A percentile compares a stretch with the other conserved stretches of the same genome.
phyloP scores from a whole-genome alignment of 2,888 invertebrate genomes.

The Thereva nobilitata region DNA sequence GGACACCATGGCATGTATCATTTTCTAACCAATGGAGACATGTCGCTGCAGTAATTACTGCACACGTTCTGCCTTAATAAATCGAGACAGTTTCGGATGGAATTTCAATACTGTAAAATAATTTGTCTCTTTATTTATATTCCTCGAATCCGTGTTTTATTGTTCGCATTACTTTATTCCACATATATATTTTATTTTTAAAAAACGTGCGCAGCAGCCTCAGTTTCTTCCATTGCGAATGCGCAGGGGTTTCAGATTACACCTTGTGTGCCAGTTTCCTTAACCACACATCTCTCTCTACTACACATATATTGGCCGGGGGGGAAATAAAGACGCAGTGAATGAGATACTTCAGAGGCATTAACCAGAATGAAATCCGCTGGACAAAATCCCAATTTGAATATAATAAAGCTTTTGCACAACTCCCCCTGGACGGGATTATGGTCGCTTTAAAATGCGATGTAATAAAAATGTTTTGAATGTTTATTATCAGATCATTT shows the following conservation, averaged over 20 bases:
- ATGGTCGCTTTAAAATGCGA: too few relatives aligned
- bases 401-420: too few relatives aligned
- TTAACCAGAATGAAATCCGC: too few relatives aligned
- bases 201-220: neutral
- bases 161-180: conserved; percentile 7
- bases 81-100: conserved; percentile 35
- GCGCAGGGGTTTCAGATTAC: conserved; percentile 14
- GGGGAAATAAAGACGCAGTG: too few relatives aligned
- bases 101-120: conserved; percentile 26
- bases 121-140: neutral
- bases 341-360: too few relatives aligned
- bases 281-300: conserved; percentile 10
- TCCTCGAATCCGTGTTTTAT: neutral
- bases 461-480: too few relatives aligned
- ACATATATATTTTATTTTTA: conserved; percentile 10
- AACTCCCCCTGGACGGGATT: too few relatives aligned
- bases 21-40: conserved; percentile 30
- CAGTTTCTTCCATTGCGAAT: conserved; percentile 29
- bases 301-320: too few relatives aligned
- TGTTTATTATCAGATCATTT: too few relatives aligned
- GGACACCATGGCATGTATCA: conserved; percentile 25
- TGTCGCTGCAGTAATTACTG: conserved; percentile 30
- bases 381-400: too few relatives aligned
- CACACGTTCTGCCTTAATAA: conserved; percentile 30
- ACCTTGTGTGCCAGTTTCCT: conserved; percentile 22